phyloP scores from a whole-genome alignment of 30 jellyfish, hydroid and myxozoan species.

The Chrysaora quinquecirrha region DNA sequence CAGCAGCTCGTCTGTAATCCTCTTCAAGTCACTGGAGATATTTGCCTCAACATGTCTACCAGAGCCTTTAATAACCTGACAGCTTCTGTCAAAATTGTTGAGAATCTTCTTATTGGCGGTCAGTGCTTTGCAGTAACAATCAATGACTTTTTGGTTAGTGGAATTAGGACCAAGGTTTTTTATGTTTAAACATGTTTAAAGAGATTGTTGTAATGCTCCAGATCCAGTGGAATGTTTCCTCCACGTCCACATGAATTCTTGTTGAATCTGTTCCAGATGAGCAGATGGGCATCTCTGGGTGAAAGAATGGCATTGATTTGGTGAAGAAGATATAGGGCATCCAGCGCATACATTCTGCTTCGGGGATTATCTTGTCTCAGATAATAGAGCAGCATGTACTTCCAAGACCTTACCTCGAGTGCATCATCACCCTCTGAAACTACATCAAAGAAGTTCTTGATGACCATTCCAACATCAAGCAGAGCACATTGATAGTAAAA shows the following conservation, averaged over 20 bases:
- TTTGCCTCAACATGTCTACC: constrained; percentile 19
- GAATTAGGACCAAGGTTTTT: constrained; percentile 41
- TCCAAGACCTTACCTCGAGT: constrained; percentile 36
- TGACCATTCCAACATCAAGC: constrained; percentile 41
- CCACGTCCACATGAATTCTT: constrained; percentile 37
- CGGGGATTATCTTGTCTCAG: constrained; percentile 24
- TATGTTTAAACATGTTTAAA: constrained; percentile 20
- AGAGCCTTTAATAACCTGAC: constrained; percentile 6
- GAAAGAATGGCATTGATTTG: constrained; percentile 36
- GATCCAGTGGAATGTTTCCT: constrained; percentile 1
- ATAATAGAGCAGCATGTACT: constrained; percentile 30
- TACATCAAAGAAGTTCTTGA: constrained; percentile 40
- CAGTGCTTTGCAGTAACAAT: constrained; percentile 37
- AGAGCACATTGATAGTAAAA: constrained; percentile 14
- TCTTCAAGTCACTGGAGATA: background rate
- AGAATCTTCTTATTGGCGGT: constrained; percentile 18
- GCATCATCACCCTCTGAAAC: constrained; percentile 43
- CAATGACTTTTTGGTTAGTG: background rate
- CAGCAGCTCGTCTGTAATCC: constrained; percentile 1
- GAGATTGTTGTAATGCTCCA: background rate
- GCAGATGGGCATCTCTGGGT: constrained; percentile 27
- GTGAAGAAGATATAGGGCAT: constrained; percentile 24
- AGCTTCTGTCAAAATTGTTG: constrained; percentile 25
- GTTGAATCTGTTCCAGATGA: constrained; percentile 43
- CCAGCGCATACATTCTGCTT: constrained; percentile 48